Evolutionary conservation across 2,888 invertebrate genomes (phyloP), one percentile per base, ranked within the genome.

Genomic region (Acrobasis repandana): DNA sequence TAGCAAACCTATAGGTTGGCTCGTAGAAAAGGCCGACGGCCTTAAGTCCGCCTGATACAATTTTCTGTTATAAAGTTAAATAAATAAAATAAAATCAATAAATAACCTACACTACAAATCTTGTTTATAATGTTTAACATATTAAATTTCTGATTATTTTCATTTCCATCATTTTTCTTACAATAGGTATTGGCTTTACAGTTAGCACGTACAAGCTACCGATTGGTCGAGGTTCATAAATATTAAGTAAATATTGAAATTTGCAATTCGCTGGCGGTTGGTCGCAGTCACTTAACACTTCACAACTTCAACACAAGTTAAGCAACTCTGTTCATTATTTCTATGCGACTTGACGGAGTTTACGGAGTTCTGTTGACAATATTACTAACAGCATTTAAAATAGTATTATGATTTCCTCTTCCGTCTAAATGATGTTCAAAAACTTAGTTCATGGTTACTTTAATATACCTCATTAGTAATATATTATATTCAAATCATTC

Each of bases 211-310:
- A 38, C 14, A 33, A 38, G 38, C 18, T 10, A 54, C 43, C 54
- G n/a, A n/a, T n/a, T n/a, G n/a, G n/a, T n/a, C n/a, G 43, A 43
- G 20, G 20, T 54, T 38, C 38, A 54, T 54, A 54, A 54, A 54
- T 54, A 36, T 33, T 54, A 16, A 20, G 18, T 18, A 54, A 18
- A 54, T 38, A n/a, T 43, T 50, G 50, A 43, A 43, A 43, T 33
- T 54, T 54, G 54, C 38, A 20, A 36, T 38, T 20, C 14, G 38
- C 18, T 38, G 43, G 11, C 43, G 43, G 43, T 43, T 43, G 43
- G 14, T 14, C 43, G 14, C 14, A 11, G 43, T 43, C 43, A 43
- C 43, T 52, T 52, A 36, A 14, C 38, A 54, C 54, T 54, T 16
- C 28, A 33, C 34, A 6, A 52, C 36, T 36, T 54, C 10, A 38